Evolutionary conservation across 2,888 invertebrate genomes (phyloP).

Genomic region (Dexiosoma caninum): DNA sequence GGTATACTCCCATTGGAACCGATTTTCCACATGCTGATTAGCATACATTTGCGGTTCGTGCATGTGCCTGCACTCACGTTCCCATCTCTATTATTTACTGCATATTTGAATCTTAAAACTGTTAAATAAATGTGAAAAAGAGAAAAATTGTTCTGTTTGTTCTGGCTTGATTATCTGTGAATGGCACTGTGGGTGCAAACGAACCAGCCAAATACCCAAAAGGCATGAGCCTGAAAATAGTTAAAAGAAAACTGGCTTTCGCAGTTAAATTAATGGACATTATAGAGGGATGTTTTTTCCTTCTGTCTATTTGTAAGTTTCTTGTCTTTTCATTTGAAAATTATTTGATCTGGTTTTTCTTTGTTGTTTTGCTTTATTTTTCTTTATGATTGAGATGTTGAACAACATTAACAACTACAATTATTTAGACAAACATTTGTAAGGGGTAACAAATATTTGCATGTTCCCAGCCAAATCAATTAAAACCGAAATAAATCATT

Average conservation of each 20-base stretch:
- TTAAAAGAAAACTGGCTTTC: not conserved
- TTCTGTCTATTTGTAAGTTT: constrained; percentile 2
- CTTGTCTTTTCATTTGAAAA: not conserved
- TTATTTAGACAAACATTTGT: constrained; percentile 53
- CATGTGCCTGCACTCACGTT: too few species aligned
- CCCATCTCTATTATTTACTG: too few species aligned
- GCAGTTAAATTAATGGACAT: not conserved
- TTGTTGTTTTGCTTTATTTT: constrained; percentile 5
- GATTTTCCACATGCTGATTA: too few species aligned
- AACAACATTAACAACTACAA: constrained; percentile 52
- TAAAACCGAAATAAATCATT: constrained; percentile 36
- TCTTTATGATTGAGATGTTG: constrained; percentile 9
- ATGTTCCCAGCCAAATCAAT: constrained; percentile 9
- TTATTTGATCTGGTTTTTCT: constrained; percentile 52
- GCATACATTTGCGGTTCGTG: too few species aligned
- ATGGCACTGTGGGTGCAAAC: constrained; percentile 2
- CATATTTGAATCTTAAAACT: constrained; percentile 28
- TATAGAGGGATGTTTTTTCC: constrained; percentile 11
- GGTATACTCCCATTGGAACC: too few species aligned
- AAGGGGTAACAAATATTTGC: not conserved
- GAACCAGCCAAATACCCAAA: constrained; percentile 9
- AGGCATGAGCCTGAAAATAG: constrained; percentile 15
- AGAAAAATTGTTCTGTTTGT: constrained; percentile 11
- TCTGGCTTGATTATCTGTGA: constrained; percentile 19
- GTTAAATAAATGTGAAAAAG: not conserved